These are phyloP conservation scores for Rapana venosa DNA, from an alignment of 2,888 invertebrate species.

Conservation along the genomic window DNA sequence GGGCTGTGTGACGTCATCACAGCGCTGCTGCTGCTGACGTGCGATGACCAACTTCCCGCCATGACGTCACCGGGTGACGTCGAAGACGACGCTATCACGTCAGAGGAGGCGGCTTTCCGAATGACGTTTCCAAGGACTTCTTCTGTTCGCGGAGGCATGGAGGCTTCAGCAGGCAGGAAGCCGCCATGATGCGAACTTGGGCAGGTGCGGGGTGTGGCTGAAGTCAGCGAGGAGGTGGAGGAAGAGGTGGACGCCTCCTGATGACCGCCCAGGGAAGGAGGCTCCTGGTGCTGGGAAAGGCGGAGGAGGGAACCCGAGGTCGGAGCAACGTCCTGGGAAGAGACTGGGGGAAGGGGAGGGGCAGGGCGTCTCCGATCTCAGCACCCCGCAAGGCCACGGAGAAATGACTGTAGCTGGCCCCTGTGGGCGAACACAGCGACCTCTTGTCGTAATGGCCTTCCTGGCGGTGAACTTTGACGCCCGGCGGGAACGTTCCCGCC, in stretches of 20 bases:
- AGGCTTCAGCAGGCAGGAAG: neutral
- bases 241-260: neutral
- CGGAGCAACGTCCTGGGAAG: neutral
- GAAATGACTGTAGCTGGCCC: neutral
- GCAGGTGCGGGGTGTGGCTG: neutral
- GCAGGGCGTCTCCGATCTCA: neutral
- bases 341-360: neutral
- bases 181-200: neutral
- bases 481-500: neutral
- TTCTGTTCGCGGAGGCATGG: too few relatives aligned
- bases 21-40: neutral
- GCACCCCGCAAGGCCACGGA: neutral
- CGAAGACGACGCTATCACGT: neutral
- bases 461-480: neutral
- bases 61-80: conserved; percentile 24
- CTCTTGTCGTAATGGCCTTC: conserved; percentile 10
- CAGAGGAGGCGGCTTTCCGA: conserved; percentile 6
- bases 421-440: neutral
- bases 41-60: neutral
- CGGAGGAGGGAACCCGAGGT: too few relatives aligned
- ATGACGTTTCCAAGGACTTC: too few relatives aligned
- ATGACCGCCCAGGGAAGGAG: neutral
- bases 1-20: neutral
- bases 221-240: neutral
- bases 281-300: too few relatives aligned